Evolutionary conservation across 2,113 vertebrate genomes (phyloP), one percentile per base, ranked within the genome.

Genomic region (Elephantulus edwardii): DNA sequence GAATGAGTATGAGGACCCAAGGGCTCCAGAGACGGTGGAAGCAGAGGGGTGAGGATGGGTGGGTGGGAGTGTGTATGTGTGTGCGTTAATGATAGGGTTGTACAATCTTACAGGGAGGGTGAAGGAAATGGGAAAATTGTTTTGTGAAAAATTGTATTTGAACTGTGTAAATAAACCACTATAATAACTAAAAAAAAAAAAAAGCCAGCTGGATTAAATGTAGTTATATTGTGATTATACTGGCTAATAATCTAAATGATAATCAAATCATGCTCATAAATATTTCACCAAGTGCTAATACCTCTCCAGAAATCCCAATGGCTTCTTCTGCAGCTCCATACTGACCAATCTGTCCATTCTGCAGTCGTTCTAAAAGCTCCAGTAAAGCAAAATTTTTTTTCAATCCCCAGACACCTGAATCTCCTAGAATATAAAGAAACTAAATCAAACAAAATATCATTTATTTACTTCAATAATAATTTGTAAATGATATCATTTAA

Each of bases 371-470:
- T 95, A 99, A 94, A 33, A 99, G 98, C 90, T 99, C 99, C 83
- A 99, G 97, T 94, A 99, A 98, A 94, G 99, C 99, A 97, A 99
- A 99, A 97, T 99, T 99, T 96, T 99, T 99, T 97, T 99, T 99
- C 96, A 99, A 97, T 44, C 99, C 99, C 99, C 99, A 99, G 74
- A 99, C 99, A 92, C 99, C 99, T 82, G 99, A 99, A 95, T 99
- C 99, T 48, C 99, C 99, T 99, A 76, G 92, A 95, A 96, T 93
- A 94, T 74, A 91, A 91, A 92, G 91, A 95, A 88, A 82, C 71
- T 74, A 88, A 89, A 96, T 75, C 38, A 95, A 97, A 54, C 0
- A 70, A 68, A 85, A 58, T 71, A 50, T 78, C 87, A 85, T 50
- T 60, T 8, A 70, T 76, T 92, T 84, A 92, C 28, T 17, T 44